Conservation (phyloP, 2,113 vertebrate species). For the Sander lucioperca region DNA sequence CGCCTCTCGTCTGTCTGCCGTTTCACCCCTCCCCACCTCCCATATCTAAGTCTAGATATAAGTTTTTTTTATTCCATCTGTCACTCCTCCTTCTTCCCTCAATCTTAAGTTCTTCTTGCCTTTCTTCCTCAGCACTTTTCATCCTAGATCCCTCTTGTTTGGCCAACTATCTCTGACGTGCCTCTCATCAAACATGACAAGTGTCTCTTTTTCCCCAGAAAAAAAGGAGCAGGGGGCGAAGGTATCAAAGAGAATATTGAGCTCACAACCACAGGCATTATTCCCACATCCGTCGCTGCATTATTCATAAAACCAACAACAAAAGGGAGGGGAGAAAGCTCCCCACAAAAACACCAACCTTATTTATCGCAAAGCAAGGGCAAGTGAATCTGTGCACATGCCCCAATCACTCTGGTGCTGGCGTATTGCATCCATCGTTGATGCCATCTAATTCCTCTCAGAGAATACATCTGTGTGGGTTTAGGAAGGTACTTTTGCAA, state of each 20-base stretch:
- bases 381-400: slow-evolving; percentile 26
- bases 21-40: slow-evolving; percentile 26
- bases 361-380: slow-evolving; percentile 60
- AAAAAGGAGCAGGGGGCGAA: slow-evolving; percentile 54
- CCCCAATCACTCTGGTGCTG: slow-evolving; percentile 17
- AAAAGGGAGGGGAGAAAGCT: slow-evolving; percentile 53
- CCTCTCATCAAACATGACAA: slow-evolving; percentile 66
- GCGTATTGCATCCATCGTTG: slow-evolving; percentile 48
- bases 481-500: background rate
- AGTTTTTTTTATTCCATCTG: slow-evolving; percentile 13
- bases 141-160: slow-evolving; percentile 52
- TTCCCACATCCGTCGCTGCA: slow-evolving; percentile 76
- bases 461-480: background rate
- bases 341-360: slow-evolving; percentile 55
- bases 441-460: slow-evolving; percentile 26
- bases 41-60: slow-evolving; percentile 24
- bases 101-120: slow-evolving; percentile 28
- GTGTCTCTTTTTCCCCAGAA: slow-evolving; percentile 53
- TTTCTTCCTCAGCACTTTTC: slow-evolving; percentile 40
- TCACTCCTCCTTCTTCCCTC: slow-evolving; percentile 33
- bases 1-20: slow-evolving; percentile 14
- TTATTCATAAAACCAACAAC: slow-evolving; percentile 81
- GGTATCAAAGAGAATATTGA: slow-evolving; percentile 82
- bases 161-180: slow-evolving; percentile 50
- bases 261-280: slow-evolving; percentile 71